Percentiles rank a stretch among this genome's conserved stretches.
phyloP scores from a whole-genome alignment of 2,113 vertebrate species.

The Hyaena hyaena region DNA sequence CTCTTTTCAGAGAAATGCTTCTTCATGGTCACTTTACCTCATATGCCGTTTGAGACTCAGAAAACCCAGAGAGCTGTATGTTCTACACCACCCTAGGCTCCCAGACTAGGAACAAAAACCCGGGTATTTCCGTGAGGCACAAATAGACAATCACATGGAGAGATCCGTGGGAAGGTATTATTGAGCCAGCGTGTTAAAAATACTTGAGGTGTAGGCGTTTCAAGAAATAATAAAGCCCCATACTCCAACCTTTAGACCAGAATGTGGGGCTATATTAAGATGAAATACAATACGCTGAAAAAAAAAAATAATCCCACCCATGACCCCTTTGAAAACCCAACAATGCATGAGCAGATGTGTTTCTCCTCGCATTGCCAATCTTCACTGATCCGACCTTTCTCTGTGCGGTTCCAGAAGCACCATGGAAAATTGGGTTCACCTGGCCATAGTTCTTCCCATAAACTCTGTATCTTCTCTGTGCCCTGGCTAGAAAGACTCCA shows the following conservation, averaged over 20 bases:
- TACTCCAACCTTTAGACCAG: background rate
- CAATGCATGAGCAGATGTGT: background rate
- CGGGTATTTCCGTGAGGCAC: rapidly evolving
- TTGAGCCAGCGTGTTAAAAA: conserved; percentile 32
- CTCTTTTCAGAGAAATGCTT: background rate
- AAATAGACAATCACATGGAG: background rate
- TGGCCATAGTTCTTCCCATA: background rate
- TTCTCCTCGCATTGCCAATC: background rate
- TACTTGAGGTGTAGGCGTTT: background rate
- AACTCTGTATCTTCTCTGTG: background rate
- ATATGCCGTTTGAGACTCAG: background rate
- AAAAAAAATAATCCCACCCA: background rate
- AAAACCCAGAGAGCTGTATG: background rate
- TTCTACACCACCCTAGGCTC: background rate
- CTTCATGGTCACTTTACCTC: background rate
- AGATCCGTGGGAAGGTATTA: background rate
- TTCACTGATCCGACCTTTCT: background rate
- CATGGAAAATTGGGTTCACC: background rate
- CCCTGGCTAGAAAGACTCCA: background rate
- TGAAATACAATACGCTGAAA: background rate
- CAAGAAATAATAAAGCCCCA: conserved; percentile 1
- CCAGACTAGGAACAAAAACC: background rate
- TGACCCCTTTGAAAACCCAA: background rate
- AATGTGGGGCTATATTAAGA: background rate
- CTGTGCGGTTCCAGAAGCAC: background rate